A percentile compares a stretch with the other conserved stretches of the same genome.
phyloP scores from a whole-genome alignment of 2,113 vertebrate genomes.

The Calidris pygmaea region DNA sequence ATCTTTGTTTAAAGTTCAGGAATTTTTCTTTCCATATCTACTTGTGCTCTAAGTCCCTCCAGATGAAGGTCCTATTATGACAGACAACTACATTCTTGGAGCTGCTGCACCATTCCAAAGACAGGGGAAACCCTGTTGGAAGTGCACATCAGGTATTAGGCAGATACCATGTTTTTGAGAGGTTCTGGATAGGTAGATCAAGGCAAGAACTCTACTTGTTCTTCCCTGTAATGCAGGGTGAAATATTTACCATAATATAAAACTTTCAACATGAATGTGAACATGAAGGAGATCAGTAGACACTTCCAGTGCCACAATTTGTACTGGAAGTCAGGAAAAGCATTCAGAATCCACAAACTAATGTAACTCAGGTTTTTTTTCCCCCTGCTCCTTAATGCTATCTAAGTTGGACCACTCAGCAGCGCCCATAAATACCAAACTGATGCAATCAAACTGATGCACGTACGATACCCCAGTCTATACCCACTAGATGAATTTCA shows the following conservation, averaged over 20 bases:
- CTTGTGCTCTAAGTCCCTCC: not conserved
- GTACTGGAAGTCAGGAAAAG: not conserved
- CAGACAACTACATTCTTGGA: not conserved
- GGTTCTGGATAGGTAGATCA: not conserved
- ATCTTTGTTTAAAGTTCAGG: not conserved
- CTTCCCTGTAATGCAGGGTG: not conserved
- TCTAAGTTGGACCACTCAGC: not conserved
- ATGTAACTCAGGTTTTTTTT: fast-evolving
- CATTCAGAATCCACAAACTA: not conserved
- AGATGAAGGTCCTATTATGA: not conserved
- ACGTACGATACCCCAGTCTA: fast-evolving
- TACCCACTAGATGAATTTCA: not conserved
- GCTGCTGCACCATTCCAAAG: not conserved
- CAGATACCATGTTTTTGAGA: not conserved
- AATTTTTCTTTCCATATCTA: not conserved
- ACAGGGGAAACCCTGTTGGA: not conserved
- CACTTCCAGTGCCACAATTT: not conserved
- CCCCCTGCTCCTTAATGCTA: not conserved
- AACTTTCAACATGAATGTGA: not conserved
- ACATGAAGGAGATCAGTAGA: not conserved
- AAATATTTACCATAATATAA: not conserved
- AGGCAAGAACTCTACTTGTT: not conserved
- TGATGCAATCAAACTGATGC: not conserved
- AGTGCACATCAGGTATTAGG: not conserved
- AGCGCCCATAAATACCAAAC: not conserved